Evolutionary conservation across 2,797 vertebrate species (phyloP), one percentile per base, ranked within the genome.

Genomic region (Garrulus glandarius): DNA sequence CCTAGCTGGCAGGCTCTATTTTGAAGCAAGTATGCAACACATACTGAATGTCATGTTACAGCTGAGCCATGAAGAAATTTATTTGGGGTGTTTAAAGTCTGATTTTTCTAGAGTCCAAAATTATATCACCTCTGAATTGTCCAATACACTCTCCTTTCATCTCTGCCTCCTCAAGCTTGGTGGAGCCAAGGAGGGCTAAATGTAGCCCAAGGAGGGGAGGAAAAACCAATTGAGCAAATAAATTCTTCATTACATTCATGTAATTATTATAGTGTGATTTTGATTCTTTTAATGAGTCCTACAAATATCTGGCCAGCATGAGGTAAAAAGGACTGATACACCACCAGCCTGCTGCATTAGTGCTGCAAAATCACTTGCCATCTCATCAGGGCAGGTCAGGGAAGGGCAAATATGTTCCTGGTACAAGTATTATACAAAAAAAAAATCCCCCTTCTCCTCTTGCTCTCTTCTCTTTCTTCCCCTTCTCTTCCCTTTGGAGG

Each of bases 1-100:
- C 90, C 88, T 87, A 49, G 74, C 56, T 85, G 71, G 70, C 56
- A 89, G 72, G 13, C 29, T 89, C 86, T 86, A 52, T 84, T 96
- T 91, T 90, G 89, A 76, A 93, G 76, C 55, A 59, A 75, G 76
- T 53, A 57, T 91, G 64, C 0, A 16, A 83, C 75, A 83, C 53
- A 63, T 52, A 85, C 57, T 87, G 89, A 93, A 92, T 88, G 92
- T 78, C 72, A 80, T 17, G 21, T 46, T 86, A 49, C 55, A 91
- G 69, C 65, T 72, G 72, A 91, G 79, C 69, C 69, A 81, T 11
- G 55, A 55, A 81, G 47, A 46, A 69, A 92, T 91, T 75, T 71
- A 89, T 89, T 8, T 84, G 29, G 17, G 19, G 29, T 59, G 29
- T 79, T 95, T 75, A 63, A 86, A 87, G 44, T 36, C 50, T 77